Evolutionary conservation across 2,797 vertebrate genomes (phyloP).

Genomic region (Pygocentrus nattereri): DNA sequence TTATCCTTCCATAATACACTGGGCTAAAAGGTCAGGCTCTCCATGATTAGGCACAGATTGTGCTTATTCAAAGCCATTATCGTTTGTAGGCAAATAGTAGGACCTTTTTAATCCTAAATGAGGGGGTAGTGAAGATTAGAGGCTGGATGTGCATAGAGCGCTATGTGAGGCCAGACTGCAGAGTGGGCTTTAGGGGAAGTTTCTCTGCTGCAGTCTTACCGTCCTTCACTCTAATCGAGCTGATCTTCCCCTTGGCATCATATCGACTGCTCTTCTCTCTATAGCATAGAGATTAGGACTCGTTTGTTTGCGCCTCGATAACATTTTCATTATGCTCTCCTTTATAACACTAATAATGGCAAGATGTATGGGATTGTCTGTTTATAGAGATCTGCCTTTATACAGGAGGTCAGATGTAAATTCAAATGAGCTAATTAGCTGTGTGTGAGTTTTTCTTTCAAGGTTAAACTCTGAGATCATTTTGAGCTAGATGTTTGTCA

Average conservation of each 20-base stretch:
- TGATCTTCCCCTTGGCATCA: slow-evolving; percentile 56
- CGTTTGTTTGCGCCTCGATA: slow-evolving; percentile 58
- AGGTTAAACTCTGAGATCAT: background rate
- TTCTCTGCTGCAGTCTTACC: slow-evolving; percentile 48
- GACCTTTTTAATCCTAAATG: slow-evolving; percentile 55
- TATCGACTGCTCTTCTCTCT: slow-evolving; percentile 47
- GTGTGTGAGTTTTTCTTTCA: background rate
- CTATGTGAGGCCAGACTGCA: slow-evolving; percentile 36
- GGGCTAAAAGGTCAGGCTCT: slow-evolving; percentile 54
- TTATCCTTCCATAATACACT: slow-evolving; percentile 47
- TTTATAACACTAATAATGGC: slow-evolving; percentile 18
- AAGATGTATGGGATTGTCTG: background rate
- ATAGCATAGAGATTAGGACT: slow-evolving; percentile 52
- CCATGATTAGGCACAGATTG: slow-evolving; percentile 51
- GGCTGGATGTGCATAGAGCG: slow-evolving; percentile 20
- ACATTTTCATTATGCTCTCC: slow-evolving; percentile 43
- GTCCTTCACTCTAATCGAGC: slow-evolving; percentile 60
- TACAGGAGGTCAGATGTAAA: background rate
- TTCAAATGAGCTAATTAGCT: background rate
- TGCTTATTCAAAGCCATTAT: slow-evolving; percentile 46
- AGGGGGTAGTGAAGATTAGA: slow-evolving; percentile 54
- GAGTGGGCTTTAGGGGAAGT: slow-evolving; percentile 42
- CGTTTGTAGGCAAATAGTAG: slow-evolving; percentile 46
- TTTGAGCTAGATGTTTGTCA: background rate
- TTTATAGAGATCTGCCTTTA: background rate